Evolutionary conservation across 1,140 invertebrate genomes (phyloP).

Genomic region (Drosophila dunni): DNA sequence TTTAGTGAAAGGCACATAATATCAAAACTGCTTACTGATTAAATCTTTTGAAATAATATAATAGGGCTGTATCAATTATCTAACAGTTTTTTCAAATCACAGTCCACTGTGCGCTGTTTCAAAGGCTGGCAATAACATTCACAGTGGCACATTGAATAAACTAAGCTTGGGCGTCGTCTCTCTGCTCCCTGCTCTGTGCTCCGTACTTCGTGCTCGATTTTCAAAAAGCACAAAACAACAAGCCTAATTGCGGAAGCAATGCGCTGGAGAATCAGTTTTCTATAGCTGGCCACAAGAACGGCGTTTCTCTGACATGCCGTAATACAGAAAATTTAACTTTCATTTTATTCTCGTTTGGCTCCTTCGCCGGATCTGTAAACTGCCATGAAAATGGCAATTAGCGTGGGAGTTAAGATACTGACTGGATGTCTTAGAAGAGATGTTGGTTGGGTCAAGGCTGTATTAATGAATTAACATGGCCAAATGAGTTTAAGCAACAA

Average conservation of each 20-base stretch:
- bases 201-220: constrained; percentile 28
- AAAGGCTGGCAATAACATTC: constrained; percentile 11
- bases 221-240: constrained; percentile 55
- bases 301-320: constrained; percentile 16
- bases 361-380: constrained; percentile 53
- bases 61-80: too few species aligned
- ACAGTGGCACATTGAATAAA: constrained; percentile 58
- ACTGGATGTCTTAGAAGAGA: not conserved
- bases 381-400: constrained; percentile 78
- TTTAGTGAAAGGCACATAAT: too few species aligned
- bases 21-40: too few species aligned
- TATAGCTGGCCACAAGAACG: constrained; percentile 30
- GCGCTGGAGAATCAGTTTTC: constrained; percentile 71
- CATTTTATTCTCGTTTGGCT: constrained; percentile 28
- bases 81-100: not conserved
- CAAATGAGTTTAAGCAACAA: constrained; percentile 73
- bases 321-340: constrained; percentile 58
- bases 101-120: constrained; percentile 28
- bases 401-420: constrained; percentile 51
- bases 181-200: not conserved
- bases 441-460: constrained; percentile 52
- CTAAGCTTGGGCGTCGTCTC: constrained; percentile 9
- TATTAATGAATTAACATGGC: constrained; percentile 83
- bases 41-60: too few species aligned
- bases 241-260: constrained; percentile 80